Evolutionary conservation across 2,888 invertebrate species (phyloP).

Genomic region (Thumatha senex): DNA sequence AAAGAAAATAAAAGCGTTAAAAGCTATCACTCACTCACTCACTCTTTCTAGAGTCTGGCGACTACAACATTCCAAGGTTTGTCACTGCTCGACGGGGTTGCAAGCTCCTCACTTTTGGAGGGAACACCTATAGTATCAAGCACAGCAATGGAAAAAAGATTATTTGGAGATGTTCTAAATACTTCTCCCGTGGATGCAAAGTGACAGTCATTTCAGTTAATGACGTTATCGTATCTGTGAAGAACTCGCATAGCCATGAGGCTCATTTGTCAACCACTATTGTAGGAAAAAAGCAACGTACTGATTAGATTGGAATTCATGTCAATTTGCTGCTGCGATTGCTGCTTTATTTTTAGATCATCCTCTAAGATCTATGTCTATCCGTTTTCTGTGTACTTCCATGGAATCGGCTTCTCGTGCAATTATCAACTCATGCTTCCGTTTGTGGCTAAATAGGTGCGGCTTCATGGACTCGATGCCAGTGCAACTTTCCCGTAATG

Average conservation of each 20-base stretch:
- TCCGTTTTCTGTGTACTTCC: no score
- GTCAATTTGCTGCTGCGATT: no score
- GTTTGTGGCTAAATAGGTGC: no score
- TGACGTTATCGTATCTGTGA: neutral
- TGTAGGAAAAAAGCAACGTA: neutral
- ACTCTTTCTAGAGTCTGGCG: neutral
- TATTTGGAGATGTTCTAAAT: conserved; percentile 11
- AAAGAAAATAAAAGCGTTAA: no score
- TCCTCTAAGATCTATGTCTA: no score
- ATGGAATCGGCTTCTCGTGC: no score
- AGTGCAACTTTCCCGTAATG: no score
- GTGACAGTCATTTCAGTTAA: neutral
- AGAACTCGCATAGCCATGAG: conserved; percentile 2
- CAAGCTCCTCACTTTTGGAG: conserved; percentile 7
- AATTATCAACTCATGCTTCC: no score
- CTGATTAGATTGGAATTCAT: no score
- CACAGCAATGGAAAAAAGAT: neutral
- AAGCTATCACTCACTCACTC: no score
- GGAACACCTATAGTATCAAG: conserved; percentile 18
- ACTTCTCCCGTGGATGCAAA: neutral
- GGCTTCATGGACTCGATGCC: no score
- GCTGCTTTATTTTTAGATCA: no score
- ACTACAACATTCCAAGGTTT: neutral
- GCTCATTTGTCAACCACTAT: neutral
- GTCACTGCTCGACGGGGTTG: conserved; percentile 1